Percentiles rank a stretch among this genome's conserved stretches.
Conservation (phyloP, 2,797 vertebrate species). For the Anguilla marmorata region DNA sequence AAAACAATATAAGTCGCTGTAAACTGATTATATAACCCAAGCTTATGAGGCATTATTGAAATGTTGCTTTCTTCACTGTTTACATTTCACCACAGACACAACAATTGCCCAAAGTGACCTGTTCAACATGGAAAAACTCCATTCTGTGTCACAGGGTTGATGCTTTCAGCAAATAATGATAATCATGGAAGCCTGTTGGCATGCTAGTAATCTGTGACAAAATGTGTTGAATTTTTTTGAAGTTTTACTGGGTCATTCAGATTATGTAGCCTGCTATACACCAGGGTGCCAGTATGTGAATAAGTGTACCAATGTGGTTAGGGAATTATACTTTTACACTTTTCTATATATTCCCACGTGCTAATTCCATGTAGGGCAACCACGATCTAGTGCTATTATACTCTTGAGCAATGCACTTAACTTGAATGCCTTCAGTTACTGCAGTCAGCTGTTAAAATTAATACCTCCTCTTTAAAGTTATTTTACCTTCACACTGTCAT, state of each 20-base stretch:
- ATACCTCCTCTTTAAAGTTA: too few species aligned
- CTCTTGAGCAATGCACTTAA: too few species aligned
- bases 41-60: neutral
- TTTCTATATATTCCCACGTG: too few species aligned
- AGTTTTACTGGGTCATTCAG: neutral
- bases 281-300: too few species aligned
- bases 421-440: too few species aligned
- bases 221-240: neutral
- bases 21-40: slow-evolving; percentile 4
- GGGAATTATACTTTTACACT: too few species aligned
- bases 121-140: neutral
- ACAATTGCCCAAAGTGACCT: neutral
- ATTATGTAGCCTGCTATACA: too few species aligned
- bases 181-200: neutral
- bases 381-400: too few species aligned
- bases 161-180: neutral
- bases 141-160: neutral
- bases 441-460: too few species aligned
- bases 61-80: neutral
- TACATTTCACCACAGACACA: neutral
- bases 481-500: neutral
- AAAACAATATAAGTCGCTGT: neutral
- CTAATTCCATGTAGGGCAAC: too few species aligned
- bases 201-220: neutral
- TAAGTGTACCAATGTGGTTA: too few species aligned